phyloP scores from a whole-genome alignment of 2,888 invertebrate genomes.

The Chymomyza amoena region DNA sequence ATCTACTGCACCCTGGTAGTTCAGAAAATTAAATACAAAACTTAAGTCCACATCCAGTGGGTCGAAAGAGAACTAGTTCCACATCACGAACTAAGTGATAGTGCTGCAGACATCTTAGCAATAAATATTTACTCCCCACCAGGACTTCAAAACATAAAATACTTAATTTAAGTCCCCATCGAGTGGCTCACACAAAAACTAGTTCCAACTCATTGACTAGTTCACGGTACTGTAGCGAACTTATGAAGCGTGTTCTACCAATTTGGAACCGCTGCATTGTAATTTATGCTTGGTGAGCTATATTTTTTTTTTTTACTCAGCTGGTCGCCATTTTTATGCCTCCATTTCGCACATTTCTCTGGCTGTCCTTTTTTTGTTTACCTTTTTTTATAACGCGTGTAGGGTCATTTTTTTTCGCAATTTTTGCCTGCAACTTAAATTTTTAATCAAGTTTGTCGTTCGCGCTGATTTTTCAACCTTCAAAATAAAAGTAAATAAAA shows the following conservation, averaged over 20 bases:
- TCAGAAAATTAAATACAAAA: too few relatives aligned
- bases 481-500: neutral
- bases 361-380: neutral
- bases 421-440: slow-evolving; percentile 49
- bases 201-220: slow-evolving; percentile 6
- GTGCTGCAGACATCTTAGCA: too few relatives aligned
- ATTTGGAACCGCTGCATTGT: slow-evolving; percentile 28
- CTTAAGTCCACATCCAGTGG: too few relatives aligned
- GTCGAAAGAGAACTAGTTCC: too few relatives aligned
- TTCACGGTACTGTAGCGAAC: neutral
- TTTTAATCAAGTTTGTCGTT: slow-evolving; percentile 48
- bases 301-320: slow-evolving; percentile 17
- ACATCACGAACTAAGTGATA: too few relatives aligned
- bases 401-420: neutral
- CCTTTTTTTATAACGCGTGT: neutral
- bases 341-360: neutral
- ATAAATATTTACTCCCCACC: too few relatives aligned
- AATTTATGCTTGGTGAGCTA: slow-evolving; percentile 48
- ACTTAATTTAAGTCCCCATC: too few relatives aligned
- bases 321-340: neutral
- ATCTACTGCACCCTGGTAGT: too few relatives aligned
- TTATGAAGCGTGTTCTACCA: neutral
- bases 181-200: too few relatives aligned
- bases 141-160: too few relatives aligned
- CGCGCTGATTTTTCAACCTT: slow-evolving; percentile 24